These are phyloP conservation scores for Ramphastos sulfuratus DNA, from an alignment of 2,113 vertebrate genomes.

Conservation along the genomic window DNA sequence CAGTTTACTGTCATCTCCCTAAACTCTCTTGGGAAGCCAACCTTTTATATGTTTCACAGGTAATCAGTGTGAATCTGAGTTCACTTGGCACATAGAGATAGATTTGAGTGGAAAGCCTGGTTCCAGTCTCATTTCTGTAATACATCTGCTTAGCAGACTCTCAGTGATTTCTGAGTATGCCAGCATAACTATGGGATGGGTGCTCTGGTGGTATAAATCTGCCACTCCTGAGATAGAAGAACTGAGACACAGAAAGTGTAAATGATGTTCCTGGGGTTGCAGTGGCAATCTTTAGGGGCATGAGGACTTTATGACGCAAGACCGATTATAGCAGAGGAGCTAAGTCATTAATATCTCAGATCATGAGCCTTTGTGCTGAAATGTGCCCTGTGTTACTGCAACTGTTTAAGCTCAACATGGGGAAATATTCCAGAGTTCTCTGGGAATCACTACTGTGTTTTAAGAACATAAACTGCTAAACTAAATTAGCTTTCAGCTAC, in stretches of 20 bases:
- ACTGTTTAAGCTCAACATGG: neutral
- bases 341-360: rapidly evolving
- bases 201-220: neutral
- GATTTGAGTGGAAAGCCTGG: neutral
- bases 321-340: neutral
- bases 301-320: neutral
- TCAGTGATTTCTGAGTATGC: neutral
- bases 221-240: neutral
- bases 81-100: neutral
- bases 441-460: neutral
- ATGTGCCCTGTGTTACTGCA: neutral
- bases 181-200: neutral
- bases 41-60: neutral
- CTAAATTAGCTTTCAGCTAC: neutral
- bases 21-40: neutral
- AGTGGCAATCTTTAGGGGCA: neutral
- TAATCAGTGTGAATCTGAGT: neutral
- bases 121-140: neutral
- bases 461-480: neutral
- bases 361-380: neutral
- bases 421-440: neutral
- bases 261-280: neutral
- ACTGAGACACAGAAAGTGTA: neutral
- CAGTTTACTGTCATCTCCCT: neutral
- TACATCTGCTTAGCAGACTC: neutral